Evolutionary conservation across 2,797 vertebrate genomes (phyloP), one percentile per base, ranked within the genome.

Genomic region (Leucoraja ocellata): DNA sequence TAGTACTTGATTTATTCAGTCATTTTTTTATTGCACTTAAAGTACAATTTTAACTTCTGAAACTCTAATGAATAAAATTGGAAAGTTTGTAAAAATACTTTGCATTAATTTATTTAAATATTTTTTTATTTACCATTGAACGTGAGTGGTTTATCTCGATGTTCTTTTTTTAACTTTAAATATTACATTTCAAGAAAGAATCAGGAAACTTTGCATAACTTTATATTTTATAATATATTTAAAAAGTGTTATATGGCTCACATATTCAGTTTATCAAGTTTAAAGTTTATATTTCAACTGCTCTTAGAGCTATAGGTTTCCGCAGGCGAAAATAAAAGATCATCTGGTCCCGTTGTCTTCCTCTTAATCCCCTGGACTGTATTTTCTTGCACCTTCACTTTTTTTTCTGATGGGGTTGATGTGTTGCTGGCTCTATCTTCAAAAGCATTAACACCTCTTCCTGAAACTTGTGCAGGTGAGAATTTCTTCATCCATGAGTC

Each of bases 1-100:
- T 98, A 99, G 97, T 95, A 96, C 95, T 94, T 95, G 97, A 98
- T 97, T 97, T 98, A 97, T 97, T 97, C 96, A 97, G 97, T 96
- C 97, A 97, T 98, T 98, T 97, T 97, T 97, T 97, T 92, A 92
- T 92, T 98, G 97, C 96, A 96, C 97, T 96, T 97, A 98, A 98
- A 92, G 36, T 76, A 36, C 6, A 92, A 74, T 74, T 54, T 91
- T 18, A 74, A 46, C 14, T 92, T 76, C 16, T 25, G 46, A 92
- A 92, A 73, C 68, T 74, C 68, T 76, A 92, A 92, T 92, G 14
- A 71, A 92, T 92, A 54, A 92, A 92, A 36, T 76, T 91, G 18
- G 36, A 54, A 74, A 91, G 25, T 91, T 39, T 74, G 71, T 91
- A 39, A 76, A 92, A 92, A 76, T 76, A 92, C 39, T 92, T 91